Evolutionary conservation across 2,888 invertebrate species (phyloP), one percentile per base, ranked within the genome.

Genomic region (Eupithecia subumbrata): DNA sequence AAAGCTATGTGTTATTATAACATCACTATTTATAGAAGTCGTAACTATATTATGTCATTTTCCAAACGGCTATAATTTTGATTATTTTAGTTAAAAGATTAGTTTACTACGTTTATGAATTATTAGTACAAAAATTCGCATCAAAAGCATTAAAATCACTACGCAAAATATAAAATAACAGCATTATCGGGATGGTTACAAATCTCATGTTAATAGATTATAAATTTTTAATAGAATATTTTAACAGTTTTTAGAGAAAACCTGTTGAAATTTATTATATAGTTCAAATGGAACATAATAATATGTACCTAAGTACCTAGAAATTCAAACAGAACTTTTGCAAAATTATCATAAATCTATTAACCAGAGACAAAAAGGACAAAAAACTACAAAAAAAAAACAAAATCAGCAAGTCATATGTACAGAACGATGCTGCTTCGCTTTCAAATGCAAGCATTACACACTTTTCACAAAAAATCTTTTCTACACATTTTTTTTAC

Each of bases 371-470:
- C 67, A 67, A 48, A 48, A 64, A 37, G 16, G n/a, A 37, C 12
- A 34, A 72, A 37, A 70, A 22, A 48, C 14, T 69, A 60, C 5
- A 64, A 43, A 69, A 69, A n/a, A 45, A 74, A 70, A 73, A 76
- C 73, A 60, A 71, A 74, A 60, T 52, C 48, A 63, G 69, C 71
- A 73, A 72, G 60, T 76, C 74, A 77, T 84, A 86, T 86, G 86
- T 81, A 86, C 87, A 87, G 87, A 87, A 87, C 87, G 87, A 87
- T 86, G 87, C 71, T 74, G 60, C 60, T 72, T 66, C 30, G 74
- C 71, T 73, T 80, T 78, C 67, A 80, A 81, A 79, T 75, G 83
- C 83, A 67, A 68, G 68, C 68, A 72, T 60, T 22, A 34, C 71
- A 74, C 69, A 48, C 68, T 43, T 68, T 68, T 22, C 22, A 45